A percentile compares a stretch with the other conserved stretches of the same genome.
These are phyloP conservation scores for Rapana venosa DNA, from an alignment of 2,888 invertebrate genomes.

Conservation along the genomic window DNA sequence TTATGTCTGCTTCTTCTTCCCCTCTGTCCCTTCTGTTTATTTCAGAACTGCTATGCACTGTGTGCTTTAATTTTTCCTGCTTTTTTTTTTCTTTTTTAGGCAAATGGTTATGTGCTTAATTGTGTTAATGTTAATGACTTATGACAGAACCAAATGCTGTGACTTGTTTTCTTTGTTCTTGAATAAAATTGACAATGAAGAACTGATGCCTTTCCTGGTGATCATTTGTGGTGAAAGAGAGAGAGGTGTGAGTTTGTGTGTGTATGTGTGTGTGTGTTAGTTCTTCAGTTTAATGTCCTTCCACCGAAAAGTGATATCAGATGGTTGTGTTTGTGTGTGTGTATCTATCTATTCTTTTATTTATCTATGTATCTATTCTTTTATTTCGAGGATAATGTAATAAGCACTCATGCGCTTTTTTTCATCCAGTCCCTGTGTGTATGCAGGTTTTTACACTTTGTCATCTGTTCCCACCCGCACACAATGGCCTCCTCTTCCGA, in stretches of 20 bases:
- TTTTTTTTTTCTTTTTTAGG: background rate
- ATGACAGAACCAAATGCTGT: background rate
- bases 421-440: too few relatives aligned
- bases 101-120: background rate
- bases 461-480: too few relatives aligned
- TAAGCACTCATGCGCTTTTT: too few relatives aligned
- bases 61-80: background rate
- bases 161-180: background rate
- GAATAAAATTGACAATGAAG: background rate
- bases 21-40: too few relatives aligned
- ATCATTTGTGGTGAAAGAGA: background rate
- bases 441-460: too few relatives aligned
- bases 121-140: background rate
- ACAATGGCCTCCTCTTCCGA: too few relatives aligned
- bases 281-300: background rate
- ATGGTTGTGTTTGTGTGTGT: background rate
- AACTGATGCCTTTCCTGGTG: background rate
- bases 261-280: background rate
- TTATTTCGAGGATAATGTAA: too few relatives aligned
- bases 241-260: background rate
- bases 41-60: background rate
- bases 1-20: too few relatives aligned
- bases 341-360: too few relatives aligned
- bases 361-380: too few relatives aligned
- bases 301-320: background rate